Evolutionary conservation across 1,140 invertebrate genomes (phyloP).

Genomic region (Cecropterus lyciades): DNA sequence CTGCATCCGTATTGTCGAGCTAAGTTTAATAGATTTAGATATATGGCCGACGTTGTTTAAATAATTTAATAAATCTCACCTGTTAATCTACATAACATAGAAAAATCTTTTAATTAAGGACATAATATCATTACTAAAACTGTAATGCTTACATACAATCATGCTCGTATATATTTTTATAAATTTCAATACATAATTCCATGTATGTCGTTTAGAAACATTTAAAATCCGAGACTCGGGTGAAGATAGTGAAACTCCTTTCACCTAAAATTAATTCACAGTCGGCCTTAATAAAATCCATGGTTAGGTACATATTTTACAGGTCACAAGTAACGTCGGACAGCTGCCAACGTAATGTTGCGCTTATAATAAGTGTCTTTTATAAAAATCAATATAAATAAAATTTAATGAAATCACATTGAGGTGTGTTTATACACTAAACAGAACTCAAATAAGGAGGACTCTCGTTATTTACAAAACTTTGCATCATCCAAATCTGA

Average conservation of each 20-base stretch:
- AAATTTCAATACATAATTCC: too few relatives aligned
- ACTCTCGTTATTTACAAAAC: slow-evolving; percentile 39
- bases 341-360: slow-evolving; percentile 22
- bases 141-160: too few relatives aligned
- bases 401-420: slow-evolving; percentile 48
- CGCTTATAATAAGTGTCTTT: slow-evolving; percentile 53
- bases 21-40: slow-evolving; percentile 2
- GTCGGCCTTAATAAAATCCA: slow-evolving; percentile 6
- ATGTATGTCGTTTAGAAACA: too few relatives aligned
- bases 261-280: not conserved
- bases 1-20: not conserved
- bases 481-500: slow-evolving; percentile 36
- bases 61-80: not conserved
- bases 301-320: slow-evolving; percentile 8
- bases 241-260: not conserved
- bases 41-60: not conserved
- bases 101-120: too few relatives aligned
- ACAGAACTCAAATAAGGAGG: slow-evolving; percentile 28
- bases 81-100: too few relatives aligned
- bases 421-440: slow-evolving; percentile 31
- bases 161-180: too few relatives aligned
- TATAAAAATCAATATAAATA: slow-evolving; percentile 49
- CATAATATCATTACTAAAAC: too few relatives aligned
- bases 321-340: slow-evolving; percentile 1
- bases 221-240: too few relatives aligned